Conservation (phyloP, 1,140 invertebrate genomes). For the Heliconius eleuchia region DNA sequence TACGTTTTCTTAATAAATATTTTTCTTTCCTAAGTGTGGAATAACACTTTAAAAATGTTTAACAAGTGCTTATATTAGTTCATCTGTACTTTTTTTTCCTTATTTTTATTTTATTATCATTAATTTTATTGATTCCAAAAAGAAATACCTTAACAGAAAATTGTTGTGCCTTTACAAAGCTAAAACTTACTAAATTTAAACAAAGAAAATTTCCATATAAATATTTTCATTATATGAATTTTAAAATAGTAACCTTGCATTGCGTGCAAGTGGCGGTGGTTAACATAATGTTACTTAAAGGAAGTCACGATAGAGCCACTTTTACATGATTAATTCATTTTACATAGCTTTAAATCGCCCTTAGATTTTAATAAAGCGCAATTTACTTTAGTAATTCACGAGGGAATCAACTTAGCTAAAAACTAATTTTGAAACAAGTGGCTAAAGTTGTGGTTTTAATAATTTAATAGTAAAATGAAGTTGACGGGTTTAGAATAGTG, state of each 20-base stretch:
- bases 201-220: too few relatives aligned
- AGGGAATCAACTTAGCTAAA: slow-evolving; percentile 10
- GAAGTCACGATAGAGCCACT: slow-evolving; percentile 4
- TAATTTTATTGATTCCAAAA: too few relatives aligned
- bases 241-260: background rate
- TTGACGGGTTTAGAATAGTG: background rate
- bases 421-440: slow-evolving; percentile 14
- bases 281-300: background rate
- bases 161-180: too few relatives aligned
- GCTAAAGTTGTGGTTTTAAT: background rate
- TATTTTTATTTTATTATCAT: too few relatives aligned
- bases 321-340: slow-evolving; percentile 14
- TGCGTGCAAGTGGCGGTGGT: background rate
- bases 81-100: too few relatives aligned
- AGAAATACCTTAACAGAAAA: too few relatives aligned
- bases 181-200: too few relatives aligned
- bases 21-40: too few relatives aligned
- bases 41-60: too few relatives aligned
- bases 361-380: slow-evolving; percentile 12
- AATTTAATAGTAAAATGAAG: background rate
- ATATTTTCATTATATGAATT: background rate
- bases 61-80: too few relatives aligned
- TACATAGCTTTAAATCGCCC: background rate
- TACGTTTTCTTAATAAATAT: too few relatives aligned
- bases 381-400: slow-evolving; percentile 9